Base-by-base conservation (phyloP, 1,140 invertebrate species). In the Drosophila guanche region DNA sequence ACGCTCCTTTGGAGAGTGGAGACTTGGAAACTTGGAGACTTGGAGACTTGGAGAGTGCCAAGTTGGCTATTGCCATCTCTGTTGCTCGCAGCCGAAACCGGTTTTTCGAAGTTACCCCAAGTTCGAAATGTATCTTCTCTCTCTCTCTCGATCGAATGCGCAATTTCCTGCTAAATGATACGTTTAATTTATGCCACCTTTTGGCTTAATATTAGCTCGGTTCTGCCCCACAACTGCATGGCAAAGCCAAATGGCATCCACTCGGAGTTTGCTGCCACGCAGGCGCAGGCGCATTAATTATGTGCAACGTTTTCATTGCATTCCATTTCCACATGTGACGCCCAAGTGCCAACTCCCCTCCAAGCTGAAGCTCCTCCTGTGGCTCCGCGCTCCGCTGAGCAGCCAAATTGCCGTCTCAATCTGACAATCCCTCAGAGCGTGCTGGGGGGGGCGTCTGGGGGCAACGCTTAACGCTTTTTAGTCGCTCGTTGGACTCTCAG, bases 161-260 rank as follows among this genome's bases (percentile, higher is more conserved):
- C 81, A 86, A 88, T 85, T 85, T 85, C 81, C 81, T 85, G 81
- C 77, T 86, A 85, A 85, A 86, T 86, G 81, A 88, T 83, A 86
- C 81, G 68, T 86, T 79, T 86, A 86, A 86, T 86, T 86, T 86
- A 86, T 85, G 81, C 83, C 83, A 88, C 83, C 83, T 88, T 88
- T 76, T 83, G 70, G 70, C 73, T 79, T 83, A 83, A 76, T 88
- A 88, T 86, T 88, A 78, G 83, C 83, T 86, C 88, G 75, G 81
- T 88, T 76, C 76, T 73, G 83, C 65, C 70, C 71, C n/a, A n/a
- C n/a, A n/a, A n/a, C n/a, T n/a, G n/a, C n/a, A n/a, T n/a, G n/a
- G n/a, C n/a, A n/a, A n/a, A n/a, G n/a, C n/a, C n/a, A 48, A 79
- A 84, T 76, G 66, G 80, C 55, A 66, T 69, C 67, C 60, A 78